Base-by-base conservation (phyloP, 2,888 invertebrate species). In the Drosophila mimetica region DNA sequence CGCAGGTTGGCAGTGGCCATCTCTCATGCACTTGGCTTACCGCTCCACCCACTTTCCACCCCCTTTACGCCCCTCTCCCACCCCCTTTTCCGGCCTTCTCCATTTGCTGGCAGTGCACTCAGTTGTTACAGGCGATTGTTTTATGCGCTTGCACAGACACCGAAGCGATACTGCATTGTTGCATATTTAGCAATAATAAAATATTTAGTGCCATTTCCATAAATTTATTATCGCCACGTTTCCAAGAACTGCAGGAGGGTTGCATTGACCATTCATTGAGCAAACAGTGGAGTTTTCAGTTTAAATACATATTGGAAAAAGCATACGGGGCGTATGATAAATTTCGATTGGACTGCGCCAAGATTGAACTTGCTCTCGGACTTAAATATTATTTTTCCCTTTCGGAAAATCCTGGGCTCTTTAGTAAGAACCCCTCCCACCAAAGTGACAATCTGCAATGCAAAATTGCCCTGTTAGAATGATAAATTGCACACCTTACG, bases 171-270 rank as follows among this genome's bases (percentile, higher is more conserved):
- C 71, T 70, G 79, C 77, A 85, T 76, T 87, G 87, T 86, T 81
- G 85, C 87, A 85, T 87, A 84, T 86, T 87, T 84, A 85, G 86
- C 83, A 79, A 82, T 79, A 82, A 84, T 84, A 85, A 85, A 87
- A 84, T 84, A 84, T 84, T 84, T 84, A 85, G 87, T 87, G 75
- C 61, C 73, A 85, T 64, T 69, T 85, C 80, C 76, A 85, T 84
- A 85, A 84, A 84, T 84, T 84, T 84, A 84, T 85, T 79, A 87
- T 87, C 76, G 61, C 52, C 57, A 41, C 60, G 48, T 60, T 52
- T 39, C n/a, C 37, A 28, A 14, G 42, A 18, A 20, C 4, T 30
- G 30, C 30, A 30, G 30, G 30, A 30, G 30, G 39, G 6, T 2
- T 65, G 57, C 52, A 48, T 59, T 32, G 47, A 60, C 57, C 63